Evolutionary conservation across 2,113 vertebrate species (phyloP).

Genomic region (Erythrocercus mccallii): DNA sequence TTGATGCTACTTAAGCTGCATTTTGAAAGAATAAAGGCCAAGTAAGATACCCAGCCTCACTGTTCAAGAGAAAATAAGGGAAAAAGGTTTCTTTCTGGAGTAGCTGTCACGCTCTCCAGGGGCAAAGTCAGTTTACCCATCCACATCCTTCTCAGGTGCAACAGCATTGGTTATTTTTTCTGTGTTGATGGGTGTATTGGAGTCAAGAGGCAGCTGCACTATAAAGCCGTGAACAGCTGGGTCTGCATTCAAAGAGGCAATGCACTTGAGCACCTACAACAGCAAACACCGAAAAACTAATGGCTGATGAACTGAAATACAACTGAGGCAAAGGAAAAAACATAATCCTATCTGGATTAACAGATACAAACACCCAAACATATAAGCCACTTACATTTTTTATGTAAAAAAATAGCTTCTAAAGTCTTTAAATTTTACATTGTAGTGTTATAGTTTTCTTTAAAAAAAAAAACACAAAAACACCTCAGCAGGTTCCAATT

Average conservation of each 20-base stretch:
- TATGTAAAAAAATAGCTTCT: background rate
- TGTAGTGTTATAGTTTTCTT: background rate
- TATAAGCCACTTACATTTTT: background rate
- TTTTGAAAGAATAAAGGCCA: slow-evolving; percentile 17
- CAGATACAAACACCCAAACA: background rate
- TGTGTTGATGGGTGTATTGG: slow-evolving; percentile 85
- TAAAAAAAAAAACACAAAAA: background rate
- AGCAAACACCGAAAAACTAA: background rate
- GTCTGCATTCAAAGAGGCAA: slow-evolving; percentile 88
- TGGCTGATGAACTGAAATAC: background rate
- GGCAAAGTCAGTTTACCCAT: slow-evolving; percentile 79
- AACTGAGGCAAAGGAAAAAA: background rate
- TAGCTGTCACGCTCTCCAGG: background rate
- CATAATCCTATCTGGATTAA: background rate
- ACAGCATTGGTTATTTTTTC: slow-evolving; percentile 90
- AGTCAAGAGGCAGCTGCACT: slow-evolving; percentile 93
- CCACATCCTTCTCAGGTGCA: slow-evolving; percentile 92
- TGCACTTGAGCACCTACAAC: slow-evolving; percentile 82
- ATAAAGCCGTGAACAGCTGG: slow-evolving; percentile 88
- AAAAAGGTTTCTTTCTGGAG: background rate
- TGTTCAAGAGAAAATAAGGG: background rate
- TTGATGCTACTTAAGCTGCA: slow-evolving; percentile 90
- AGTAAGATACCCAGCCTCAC: background rate
- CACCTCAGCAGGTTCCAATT: background rate
- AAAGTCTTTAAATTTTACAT: background rate